Conservation (phyloP, 2,113 vertebrate species). For the Cervus canadensis region DNA sequence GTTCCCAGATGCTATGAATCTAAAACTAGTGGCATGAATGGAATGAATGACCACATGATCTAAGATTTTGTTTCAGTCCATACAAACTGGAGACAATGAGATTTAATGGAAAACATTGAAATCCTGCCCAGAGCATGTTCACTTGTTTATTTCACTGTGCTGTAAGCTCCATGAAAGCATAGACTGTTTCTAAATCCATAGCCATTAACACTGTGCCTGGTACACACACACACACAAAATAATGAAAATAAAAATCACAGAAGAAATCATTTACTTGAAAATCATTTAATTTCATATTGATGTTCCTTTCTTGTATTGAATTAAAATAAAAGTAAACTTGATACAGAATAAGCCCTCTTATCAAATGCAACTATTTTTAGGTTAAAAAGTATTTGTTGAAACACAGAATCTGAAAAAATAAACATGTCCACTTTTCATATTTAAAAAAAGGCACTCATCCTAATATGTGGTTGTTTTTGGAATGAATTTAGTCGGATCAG, state of each 20-base stretch:
- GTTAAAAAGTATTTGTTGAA: background rate
- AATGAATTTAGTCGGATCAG: background rate
- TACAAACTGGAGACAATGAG: background rate
- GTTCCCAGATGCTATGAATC: background rate
- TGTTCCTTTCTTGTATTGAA: background rate
- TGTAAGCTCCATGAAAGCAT: background rate
- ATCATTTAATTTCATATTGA: background rate
- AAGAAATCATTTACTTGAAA: slow-evolving; percentile 6
- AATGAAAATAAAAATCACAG: background rate
- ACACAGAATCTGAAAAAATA: background rate
- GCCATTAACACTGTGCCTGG: background rate
- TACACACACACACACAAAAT: background rate
- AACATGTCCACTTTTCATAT: background rate
- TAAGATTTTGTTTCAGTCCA: background rate
- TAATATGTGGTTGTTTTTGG: background rate
- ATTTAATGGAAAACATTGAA: background rate
- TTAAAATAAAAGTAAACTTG: slow-evolving; percentile 17
- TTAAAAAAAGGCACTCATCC: background rate
- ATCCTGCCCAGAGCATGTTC: background rate
- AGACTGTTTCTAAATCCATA: background rate
- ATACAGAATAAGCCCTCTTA: background rate
- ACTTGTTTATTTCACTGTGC: background rate
- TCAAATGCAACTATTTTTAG: background rate
- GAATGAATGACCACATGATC: background rate
- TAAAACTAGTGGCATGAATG: background rate